Conservation (phyloP, 2,888 invertebrate genomes). For the Rhamphomyia laevipes region DNA sequence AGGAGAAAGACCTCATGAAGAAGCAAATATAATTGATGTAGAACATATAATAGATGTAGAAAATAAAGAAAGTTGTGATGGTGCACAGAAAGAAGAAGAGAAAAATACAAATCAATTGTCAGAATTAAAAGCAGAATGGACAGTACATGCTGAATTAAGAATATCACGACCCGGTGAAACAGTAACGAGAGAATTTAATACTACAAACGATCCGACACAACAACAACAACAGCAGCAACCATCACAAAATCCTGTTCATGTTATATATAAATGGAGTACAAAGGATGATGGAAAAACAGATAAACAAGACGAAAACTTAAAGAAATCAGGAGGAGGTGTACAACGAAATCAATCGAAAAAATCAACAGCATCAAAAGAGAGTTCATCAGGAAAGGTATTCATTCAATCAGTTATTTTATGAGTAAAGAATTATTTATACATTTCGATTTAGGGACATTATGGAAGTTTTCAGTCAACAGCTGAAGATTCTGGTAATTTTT, state of each 20-base stretch:
- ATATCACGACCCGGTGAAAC: constrained; percentile 42
- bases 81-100: not conserved
- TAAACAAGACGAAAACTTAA: not conserved
- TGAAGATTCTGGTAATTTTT: constrained; percentile 42
- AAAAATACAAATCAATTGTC: too few species aligned
- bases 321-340: not conserved
- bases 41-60: not conserved
- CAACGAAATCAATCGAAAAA: constrained; percentile 1
- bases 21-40: not conserved
- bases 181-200: constrained; percentile 12
- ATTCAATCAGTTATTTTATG: not conserved
- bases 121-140: constrained; percentile 48
- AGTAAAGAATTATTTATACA: not conserved
- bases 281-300: not conserved
- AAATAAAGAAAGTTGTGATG: constrained; percentile 1
- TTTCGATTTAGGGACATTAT: constrained; percentile 9
- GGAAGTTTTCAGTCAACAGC: constrained; percentile 33
- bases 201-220: not conserved
- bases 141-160: constrained; percentile 51
- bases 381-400: not conserved
- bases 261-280: too few species aligned
- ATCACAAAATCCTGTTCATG: not conserved
- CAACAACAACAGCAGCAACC: not conserved
- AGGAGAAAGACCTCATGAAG: not conserved
- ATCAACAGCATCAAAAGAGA: not conserved